phyloP scores from a whole-genome alignment of 2,888 invertebrate species.

The Drosophila meridionalis region DNA sequence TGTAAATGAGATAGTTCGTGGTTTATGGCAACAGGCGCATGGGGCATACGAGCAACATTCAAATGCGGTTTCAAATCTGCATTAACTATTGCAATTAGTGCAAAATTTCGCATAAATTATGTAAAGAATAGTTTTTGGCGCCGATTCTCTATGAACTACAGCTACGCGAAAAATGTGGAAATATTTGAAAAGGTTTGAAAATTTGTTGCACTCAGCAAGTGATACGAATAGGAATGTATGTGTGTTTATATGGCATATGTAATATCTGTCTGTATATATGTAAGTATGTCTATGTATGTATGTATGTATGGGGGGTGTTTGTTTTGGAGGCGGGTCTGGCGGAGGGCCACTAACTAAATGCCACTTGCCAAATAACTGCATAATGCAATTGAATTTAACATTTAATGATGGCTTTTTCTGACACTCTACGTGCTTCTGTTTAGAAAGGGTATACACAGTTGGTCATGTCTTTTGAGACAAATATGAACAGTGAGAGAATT shows the following conservation, averaged over 20 bases:
- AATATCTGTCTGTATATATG: neutral
- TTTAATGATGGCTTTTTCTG: slow-evolving; percentile 46
- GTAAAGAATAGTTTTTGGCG: slow-evolving; percentile 78
- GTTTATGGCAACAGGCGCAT: neutral
- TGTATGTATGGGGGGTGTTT: neutral
- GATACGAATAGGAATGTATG: neutral
- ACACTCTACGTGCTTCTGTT: neutral
- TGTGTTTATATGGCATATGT: neutral
- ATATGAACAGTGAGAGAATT: neutral
- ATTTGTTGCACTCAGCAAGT: slow-evolving; percentile 42
- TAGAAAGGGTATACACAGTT: slow-evolving; percentile 3
- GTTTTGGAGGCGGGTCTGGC: slow-evolving; percentile 4
- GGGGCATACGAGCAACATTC: neutral
- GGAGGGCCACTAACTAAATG: slow-evolving; percentile 8
- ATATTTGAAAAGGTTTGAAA: slow-evolving; percentile 38
- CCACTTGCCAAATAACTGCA: slow-evolving; percentile 52
- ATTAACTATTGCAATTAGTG: slow-evolving; percentile 81
- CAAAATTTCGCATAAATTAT: slow-evolving; percentile 78
- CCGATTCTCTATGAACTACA: slow-evolving; percentile 60
- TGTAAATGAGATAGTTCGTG: slow-evolving; percentile 75
- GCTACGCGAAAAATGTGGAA: slow-evolving; percentile 44
- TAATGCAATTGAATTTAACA: slow-evolving; percentile 74
- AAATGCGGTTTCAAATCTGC: slow-evolving; percentile 78
- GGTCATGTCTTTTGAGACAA: neutral
- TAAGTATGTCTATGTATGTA: neutral